phyloP scores from a whole-genome alignment of 2,113 vertebrate species.

The Mugil cephalus region DNA sequence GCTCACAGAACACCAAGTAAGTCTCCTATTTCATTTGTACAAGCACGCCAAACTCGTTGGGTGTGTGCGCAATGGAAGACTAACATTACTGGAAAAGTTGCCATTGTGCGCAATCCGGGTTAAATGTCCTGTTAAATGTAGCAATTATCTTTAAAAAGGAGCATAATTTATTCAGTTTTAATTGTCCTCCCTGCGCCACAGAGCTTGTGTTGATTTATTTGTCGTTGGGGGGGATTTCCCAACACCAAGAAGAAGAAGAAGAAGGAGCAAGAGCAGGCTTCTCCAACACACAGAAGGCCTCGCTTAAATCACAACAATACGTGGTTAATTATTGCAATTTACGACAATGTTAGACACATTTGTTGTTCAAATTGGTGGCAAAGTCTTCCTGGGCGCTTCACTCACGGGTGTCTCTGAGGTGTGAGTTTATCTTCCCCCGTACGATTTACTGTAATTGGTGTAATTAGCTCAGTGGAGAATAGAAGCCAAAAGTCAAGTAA shows the following conservation, averaged over 20 bases:
- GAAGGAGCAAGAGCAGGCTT: slow-evolving; percentile 17
- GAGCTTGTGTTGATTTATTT: slow-evolving; percentile 56
- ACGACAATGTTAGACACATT: slow-evolving; percentile 36
- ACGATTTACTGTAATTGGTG: slow-evolving; percentile 17
- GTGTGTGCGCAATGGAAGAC: slow-evolving; percentile 60
- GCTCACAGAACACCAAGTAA: slow-evolving; percentile 85
- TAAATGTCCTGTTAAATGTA: slow-evolving; percentile 57
- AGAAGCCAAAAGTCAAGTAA: slow-evolving; percentile 26
- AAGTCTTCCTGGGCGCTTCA: slow-evolving; percentile 20
- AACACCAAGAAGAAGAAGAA: too few relatives aligned
- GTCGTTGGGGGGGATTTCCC: slow-evolving; percentile 55
- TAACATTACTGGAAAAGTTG: slow-evolving; percentile 58
- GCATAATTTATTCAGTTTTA: slow-evolving; percentile 42
- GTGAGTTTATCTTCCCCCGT: slow-evolving; percentile 15
- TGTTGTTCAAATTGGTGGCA: slow-evolving; percentile 27
- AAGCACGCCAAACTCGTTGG: slow-evolving; percentile 32
- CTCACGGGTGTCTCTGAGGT: neutral
- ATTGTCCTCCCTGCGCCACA: slow-evolving; percentile 34
- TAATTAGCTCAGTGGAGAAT: slow-evolving; percentile 22
- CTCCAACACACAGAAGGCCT: slow-evolving; percentile 24
- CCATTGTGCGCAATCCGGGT: slow-evolving; percentile 24
- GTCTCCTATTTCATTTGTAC: slow-evolving; percentile 63
- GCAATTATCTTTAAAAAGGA: slow-evolving; percentile 33
- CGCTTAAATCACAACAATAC: slow-evolving; percentile 49
- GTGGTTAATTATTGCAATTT: slow-evolving; percentile 54